These are phyloP conservation scores for Mystacornis crossleyi DNA, from an alignment of 2,113 vertebrate species.

Conservation along the genomic window DNA sequence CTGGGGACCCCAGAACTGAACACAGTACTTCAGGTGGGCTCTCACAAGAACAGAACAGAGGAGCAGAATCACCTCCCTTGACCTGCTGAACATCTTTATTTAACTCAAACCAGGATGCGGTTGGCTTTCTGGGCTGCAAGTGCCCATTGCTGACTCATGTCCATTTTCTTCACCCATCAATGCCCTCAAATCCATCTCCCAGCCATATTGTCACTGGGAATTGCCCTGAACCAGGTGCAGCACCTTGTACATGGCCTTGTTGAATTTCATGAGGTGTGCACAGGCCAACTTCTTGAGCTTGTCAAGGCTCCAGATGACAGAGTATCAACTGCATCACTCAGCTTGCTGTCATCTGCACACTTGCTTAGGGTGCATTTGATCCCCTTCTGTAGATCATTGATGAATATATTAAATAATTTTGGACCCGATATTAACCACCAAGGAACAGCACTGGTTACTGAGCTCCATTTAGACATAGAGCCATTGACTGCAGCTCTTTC, in stretches of 20 bases:
- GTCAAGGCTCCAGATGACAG: background rate
- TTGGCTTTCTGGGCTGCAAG: background rate
- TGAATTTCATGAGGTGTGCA: background rate
- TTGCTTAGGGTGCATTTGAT: background rate
- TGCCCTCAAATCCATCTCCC: background rate
- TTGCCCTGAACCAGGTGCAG: background rate
- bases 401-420: background rate
- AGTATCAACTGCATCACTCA: background rate
- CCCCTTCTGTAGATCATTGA: background rate
- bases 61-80: background rate
- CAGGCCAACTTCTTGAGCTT: fast-evolving
- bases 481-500: background rate
- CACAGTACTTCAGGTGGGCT: background rate
- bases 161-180: background rate
- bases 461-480: background rate
- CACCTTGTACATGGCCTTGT: background rate
- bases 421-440: background rate
- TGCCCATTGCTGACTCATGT: background rate
- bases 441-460: background rate
- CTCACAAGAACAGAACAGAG: background rate
- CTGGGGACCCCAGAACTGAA: background rate
- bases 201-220: background rate
- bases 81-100: background rate
- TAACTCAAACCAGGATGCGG: background rate
- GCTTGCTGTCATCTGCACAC: background rate